Percentiles rank a stretch among this genome's conserved stretches.
phyloP scores from a whole-genome alignment of 2,888 invertebrate genomes.

The Drosophila rubida region DNA sequence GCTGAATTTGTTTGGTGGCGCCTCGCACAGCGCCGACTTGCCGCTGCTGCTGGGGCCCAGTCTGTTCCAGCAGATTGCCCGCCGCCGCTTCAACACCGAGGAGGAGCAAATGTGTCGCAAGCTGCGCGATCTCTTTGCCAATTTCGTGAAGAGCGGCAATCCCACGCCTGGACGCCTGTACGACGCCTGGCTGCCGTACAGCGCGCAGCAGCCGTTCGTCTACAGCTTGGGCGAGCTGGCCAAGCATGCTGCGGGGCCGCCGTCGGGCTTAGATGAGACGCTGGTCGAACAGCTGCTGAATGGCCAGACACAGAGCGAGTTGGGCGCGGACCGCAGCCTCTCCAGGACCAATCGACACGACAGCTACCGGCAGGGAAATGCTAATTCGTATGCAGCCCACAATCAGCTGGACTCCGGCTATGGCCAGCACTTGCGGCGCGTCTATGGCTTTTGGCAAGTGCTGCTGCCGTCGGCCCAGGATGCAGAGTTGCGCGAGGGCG shows the following conservation, averaged over 20 bases:
- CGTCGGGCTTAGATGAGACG: slow-evolving; percentile 62
- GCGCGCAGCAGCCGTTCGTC: slow-evolving; percentile 79
- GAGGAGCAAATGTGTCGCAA: slow-evolving; percentile 87
- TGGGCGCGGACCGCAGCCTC: slow-evolving; percentile 48
- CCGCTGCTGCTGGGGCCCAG: slow-evolving; percentile 89
- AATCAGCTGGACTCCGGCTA: slow-evolving; percentile 80
- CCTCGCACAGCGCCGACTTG: slow-evolving; percentile 89
- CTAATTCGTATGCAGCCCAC: slow-evolving; percentile 56
- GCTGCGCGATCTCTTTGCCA: slow-evolving; percentile 86
- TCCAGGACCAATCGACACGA: slow-evolving; percentile 78
- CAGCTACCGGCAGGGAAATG: slow-evolving; percentile 39
- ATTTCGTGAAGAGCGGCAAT: slow-evolving; percentile 87
- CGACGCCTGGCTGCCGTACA: slow-evolving; percentile 88
- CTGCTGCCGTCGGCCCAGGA: slow-evolving; percentile 76
- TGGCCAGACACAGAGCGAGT: slow-evolving; percentile 36
- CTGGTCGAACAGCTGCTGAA: slow-evolving; percentile 80
- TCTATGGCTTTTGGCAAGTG: slow-evolving; percentile 84
- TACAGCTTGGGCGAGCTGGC: slow-evolving; percentile 80
- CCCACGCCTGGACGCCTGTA: slow-evolving; percentile 86
- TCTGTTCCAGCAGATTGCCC: slow-evolving; percentile 88
- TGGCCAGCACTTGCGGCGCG: slow-evolving; percentile 80
- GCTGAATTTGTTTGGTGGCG: slow-evolving; percentile 85
- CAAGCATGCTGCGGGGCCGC: slow-evolving; percentile 24
- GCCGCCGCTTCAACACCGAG: slow-evolving; percentile 87
- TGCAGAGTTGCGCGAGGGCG: slow-evolving; percentile 38